Base-by-base conservation (phyloP, 2,797 vertebrate species). In the Macroramphosus scolopax region DNA sequence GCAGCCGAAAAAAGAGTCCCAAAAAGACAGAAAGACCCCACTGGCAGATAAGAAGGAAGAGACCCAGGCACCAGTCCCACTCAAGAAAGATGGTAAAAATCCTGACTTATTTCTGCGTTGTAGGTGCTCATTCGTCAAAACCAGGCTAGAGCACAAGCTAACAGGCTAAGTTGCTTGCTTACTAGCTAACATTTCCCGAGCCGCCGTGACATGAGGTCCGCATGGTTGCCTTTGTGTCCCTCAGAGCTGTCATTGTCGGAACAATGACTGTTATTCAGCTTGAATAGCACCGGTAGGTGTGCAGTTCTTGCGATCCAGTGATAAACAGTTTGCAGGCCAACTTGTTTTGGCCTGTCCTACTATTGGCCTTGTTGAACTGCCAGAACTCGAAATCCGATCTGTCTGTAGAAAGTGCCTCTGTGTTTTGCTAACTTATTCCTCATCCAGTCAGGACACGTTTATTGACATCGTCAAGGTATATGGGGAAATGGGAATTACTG, bases 41-140 rank as follows among this genome's bases (percentile, higher is more conserved):
- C 72, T 92, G 57, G 63, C 80, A 0, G 93, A 92, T 1, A 95
- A 93, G 68, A 93, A 96, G 74, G 94, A 95, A 68, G 93, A 94
- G 51, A 87, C 79, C 42, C 93, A 92, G 81, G 91, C 83, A 53
- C 93, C 69, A 1, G 92, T 92, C 42, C 85, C 94, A 43, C 91
- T 94, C 5, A 95, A 95, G 80, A 98, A 97, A 88, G 95, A 97
- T 82, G 95, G 96, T 95, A 82, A 89, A 51, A 13, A n/a, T n/a
- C n/a, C n/a, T 47, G 1, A 13, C 18, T 46, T 53, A 48, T 47
- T 53, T 45, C 1, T 5, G 4, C 1, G 1, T 34, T 48, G 40
- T 10, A 6, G 20, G 17, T 24, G 30, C 6, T 14, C 3, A 1
- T 0, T 24, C 10, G 15, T 13, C 5, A 8, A 33, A 10, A 5